Evolutionary conservation across 2,113 vertebrate species (phyloP), one percentile per base, ranked within the genome.

Genomic region (Oncorhynchus kisutch): DNA sequence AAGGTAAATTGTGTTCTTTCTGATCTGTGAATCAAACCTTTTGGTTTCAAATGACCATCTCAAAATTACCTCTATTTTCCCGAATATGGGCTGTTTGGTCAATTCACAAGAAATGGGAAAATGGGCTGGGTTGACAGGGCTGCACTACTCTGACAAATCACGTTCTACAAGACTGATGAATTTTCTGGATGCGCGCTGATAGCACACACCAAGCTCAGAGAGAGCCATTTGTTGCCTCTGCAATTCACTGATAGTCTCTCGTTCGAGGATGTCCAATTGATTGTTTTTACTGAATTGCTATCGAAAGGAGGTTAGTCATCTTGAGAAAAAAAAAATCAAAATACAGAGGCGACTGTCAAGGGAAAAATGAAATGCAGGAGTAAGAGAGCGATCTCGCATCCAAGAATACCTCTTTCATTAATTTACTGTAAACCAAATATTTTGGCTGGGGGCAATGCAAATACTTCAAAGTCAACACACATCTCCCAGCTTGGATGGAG

Each of bases 401-500:
- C n/a, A 54, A 54, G 48, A 75, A 75, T 75, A 66, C 48, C 64
- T n/a, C 65, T 14, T 20, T 75, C 68, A 75, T 75, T 75, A 68
- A 75, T 67, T 75, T 68, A 75, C 64, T 62, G 24, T 65, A 9
- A 67, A 75, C 73, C 57, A 67, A 57, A 67, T 75, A 45, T 49
- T 24, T 67, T 68, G 18, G 73, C 73, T 75, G 14, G 25, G 45
- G 73, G 73, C 73, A 54, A 67, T 20, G 39, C 49, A 51, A 57
- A 75, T 13, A 68, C 65, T 54, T 68, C 73, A 51, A 54, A 67
- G 73, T 68, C 64, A 29, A 27, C 39, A 34, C 14, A 49, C 65
- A 54, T 57, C 48, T 67, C 49, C 13, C 72, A 11, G 60, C 13
- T 16, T 62, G 72, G 18, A 27, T 20, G 51, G 24, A 67, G 73